Base-by-base conservation (phyloP, 2,888 invertebrate genomes). In the Rapana venosa region DNA sequence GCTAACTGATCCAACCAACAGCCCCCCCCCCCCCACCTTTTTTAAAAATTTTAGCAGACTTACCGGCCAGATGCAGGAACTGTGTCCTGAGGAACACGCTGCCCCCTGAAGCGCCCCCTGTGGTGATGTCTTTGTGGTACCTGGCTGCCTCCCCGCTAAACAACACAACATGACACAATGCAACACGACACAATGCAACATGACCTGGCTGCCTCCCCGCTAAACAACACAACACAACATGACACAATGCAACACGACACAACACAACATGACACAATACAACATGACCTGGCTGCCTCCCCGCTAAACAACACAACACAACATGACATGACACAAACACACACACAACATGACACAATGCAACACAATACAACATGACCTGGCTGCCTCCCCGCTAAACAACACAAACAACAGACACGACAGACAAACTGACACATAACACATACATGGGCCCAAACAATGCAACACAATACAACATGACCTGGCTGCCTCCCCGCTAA, bases 61-160 rank as follows among this genome's bases (percentile, higher is more conserved):
- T 81, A 93, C 93, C 93, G 91, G 90, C 89, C 35, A 93, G 88
- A 35, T 88, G 88, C 6, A 92, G 90, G 26, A 89, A 87, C 15
- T 91, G 79, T 70, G 92, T 90, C 0, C 88, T 74, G 30, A 94
- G 91, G 91, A 91, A 92, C 8, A 94, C 91, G 90, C 93, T 93
- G n/a, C 94, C 94, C 22, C 94, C 94, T 61, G 93, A 91, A 11
- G 91, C 94, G 22, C 93, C 93, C 56, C 94, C 93, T 61, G 91
- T 89, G 20, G 87, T 84, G 58, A 87, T 56, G 66, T 26, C 58
- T 8, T 30, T 66, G 74, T 89, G 89, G 58, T 89, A 32, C 2
- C 66, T 30, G 20, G 89, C 89, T n/a, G 36, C 84, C 58, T 89
- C 85, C 26, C 89, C 89, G 56, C 89, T 89, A 30, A 0, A 32